These are phyloP conservation scores for Halcyon smyrnensis DNA, from an alignment of 2,797 vertebrate genomes.

Conservation along the genomic window DNA sequence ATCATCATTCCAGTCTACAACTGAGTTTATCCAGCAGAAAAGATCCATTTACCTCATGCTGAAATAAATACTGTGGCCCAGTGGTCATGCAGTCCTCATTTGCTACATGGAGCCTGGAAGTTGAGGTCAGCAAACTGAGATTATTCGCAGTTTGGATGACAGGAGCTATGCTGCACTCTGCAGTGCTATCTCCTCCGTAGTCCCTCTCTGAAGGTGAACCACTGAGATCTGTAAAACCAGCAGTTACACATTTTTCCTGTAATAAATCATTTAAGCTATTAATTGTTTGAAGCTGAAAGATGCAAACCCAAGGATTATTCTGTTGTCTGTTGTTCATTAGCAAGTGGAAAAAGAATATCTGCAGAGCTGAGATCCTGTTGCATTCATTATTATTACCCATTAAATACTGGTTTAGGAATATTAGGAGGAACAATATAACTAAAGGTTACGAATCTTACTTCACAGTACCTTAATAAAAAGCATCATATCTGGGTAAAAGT, in stretches of 20 bases:
- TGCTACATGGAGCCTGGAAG: not conserved
- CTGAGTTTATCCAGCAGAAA: not conserved
- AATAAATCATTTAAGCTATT: not conserved
- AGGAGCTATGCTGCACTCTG: not conserved
- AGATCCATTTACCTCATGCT: constrained; percentile 1
- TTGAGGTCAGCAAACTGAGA: not conserved
- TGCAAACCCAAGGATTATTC: not conserved
- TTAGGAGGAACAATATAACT: constrained; percentile 16
- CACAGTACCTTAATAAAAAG: constrained; percentile 19
- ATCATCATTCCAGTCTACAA: fast-evolving
- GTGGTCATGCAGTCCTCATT: not conserved
- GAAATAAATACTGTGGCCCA: not conserved
- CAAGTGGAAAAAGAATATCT: not conserved
- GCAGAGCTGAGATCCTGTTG: not conserved
- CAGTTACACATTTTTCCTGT: not conserved
- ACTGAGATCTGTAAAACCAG: not conserved
- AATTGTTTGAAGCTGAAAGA: constrained; percentile 13
- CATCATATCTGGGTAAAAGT: not conserved
- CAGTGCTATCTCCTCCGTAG: not conserved
- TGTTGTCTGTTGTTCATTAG: not conserved
- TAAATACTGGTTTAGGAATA: constrained; percentile 24
- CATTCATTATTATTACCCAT: constrained; percentile 14
- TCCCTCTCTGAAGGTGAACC: not conserved
- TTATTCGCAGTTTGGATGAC: not conserved
- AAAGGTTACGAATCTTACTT: constrained; percentile 52